A percentile compares a stretch with the other conserved stretches of the same genome.
Evolutionary conservation across 2,888 invertebrate genomes (phyloP).

Genomic region (Camptogramma bilineatum): DNA sequence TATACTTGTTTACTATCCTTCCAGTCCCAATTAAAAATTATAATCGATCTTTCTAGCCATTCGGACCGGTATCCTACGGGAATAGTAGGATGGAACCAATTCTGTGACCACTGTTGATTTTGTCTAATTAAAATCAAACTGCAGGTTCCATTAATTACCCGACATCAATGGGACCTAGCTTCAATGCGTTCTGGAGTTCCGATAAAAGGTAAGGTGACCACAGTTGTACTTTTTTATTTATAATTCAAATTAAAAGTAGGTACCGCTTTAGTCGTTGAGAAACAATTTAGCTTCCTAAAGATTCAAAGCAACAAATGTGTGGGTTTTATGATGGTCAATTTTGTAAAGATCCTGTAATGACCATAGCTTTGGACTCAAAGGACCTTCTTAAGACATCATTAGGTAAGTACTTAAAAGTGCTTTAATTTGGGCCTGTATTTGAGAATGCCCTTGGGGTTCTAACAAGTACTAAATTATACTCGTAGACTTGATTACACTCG

Average conservation of each 20-base stretch:
- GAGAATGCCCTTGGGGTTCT: neutral
- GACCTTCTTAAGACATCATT: conserved; percentile 1
- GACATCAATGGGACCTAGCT: conserved; percentile 51
- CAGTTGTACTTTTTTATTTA: too few relatives aligned
- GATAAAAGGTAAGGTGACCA: conserved; percentile 5
- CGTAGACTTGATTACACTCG: neutral
- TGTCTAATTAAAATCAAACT: conserved; percentile 77
- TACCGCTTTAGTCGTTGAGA: neutral
- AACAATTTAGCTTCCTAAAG: neutral
- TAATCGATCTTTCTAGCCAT: conserved; percentile 31
- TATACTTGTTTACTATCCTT: neutral
- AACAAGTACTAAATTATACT: conserved; percentile 1
- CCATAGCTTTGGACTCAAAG: neutral
- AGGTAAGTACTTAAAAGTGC: neutral
- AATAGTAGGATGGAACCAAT: conserved; percentile 54
- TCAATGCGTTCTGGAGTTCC: conserved; percentile 47
- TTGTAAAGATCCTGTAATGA: neutral
- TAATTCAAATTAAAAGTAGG: neutral
- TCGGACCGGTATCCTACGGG: conserved; percentile 27
- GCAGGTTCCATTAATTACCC: conserved; percentile 58
- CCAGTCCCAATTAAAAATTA: conserved; percentile 14
- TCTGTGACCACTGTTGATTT: conserved; percentile 65
- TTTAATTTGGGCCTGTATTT: neutral
- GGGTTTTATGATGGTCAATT: neutral
- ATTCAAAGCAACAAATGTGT: neutral